Base-by-base conservation (phyloP, 2,113 vertebrate species). In the Dromaius novaehollandiae region DNA sequence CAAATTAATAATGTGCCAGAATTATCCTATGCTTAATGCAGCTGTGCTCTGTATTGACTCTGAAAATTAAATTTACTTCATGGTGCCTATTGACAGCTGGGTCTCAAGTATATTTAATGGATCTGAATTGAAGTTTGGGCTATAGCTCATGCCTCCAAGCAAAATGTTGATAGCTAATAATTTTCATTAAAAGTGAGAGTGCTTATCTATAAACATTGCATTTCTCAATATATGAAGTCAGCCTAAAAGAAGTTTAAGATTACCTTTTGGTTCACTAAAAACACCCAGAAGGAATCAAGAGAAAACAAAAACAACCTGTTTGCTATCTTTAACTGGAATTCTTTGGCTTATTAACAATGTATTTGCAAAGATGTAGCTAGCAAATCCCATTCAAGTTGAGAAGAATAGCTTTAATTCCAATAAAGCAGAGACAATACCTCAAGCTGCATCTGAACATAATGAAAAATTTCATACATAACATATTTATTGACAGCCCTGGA, bases 61-160 rank as follows among this genome's bases (percentile, higher is more conserved):
- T 98, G 97, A 97, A 98, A 98, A 98, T 98, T 98, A 98, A 98
- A 98, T 98, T 98, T 98, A 97, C 97, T 97, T 93, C 96, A 87
- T 95, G 85, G 71, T 96, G 87, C 91, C 91, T 98, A 98, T 98
- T 98, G 98, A 98, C 98, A 98, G 98, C 98, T 98, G 98, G 58
- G 98, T 97, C 98, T 98, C 98, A 91, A 97, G 97, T 96, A 98
- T 98, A 97, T 97, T 98, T 98, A 98, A 98, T 98, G 97, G 97
- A 97, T 97, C 92, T 95, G 97, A 97, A 96, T 34, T 94, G 97
- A 96, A 98, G 93, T 97, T 93, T 96, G 96, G 95, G 78, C 88
- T 96, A 86, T 86, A 88, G 94, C 96, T 97, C 90, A 56, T 98
- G 97, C 97, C 98, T 98, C 95, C 93, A 61, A 98, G 98, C 98